Base-by-base conservation (phyloP, 2,113 vertebrate species). In the Peromyscus leucopus region DNA sequence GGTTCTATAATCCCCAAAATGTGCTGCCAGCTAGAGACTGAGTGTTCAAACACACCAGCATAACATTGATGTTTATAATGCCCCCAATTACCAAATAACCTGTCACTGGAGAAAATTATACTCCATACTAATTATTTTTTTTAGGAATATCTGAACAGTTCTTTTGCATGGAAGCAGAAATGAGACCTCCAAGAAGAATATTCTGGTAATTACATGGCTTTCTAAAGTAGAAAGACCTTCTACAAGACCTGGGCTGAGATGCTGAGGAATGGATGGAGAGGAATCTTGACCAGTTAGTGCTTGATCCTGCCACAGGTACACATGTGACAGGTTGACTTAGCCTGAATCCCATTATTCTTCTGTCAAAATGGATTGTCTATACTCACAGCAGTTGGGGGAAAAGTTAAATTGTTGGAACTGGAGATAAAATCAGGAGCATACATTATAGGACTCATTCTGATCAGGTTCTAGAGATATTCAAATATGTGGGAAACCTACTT, bases 341-440 rank as follows among this genome's bases (percentile, higher is more conserved):
- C 78, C 16, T 71, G 5, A 91, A 16, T 26, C 8, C 5, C 31
- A 33, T 55, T 36, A 8, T 84, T 65, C 31, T 36, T 72, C 15
- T 15, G 31, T n/a, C 17, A 99, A 98, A 98, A 1, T 0, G 98
- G 99, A 97, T 99, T 99, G 17, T 96, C 98, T 75, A 96, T 51
- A 10, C 99, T 99, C 74, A 97, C 98, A 0, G 95, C 94, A 0
- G 96, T 98, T 0, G 99, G 99, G 61, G 99, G 99, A 80, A 99
- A 99, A 93, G 99, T 99, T 33, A 99, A 99, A 99, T 98, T 95
- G 98, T 99, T 96, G 99, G 99, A 94, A 95, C 99, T 55, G 99
- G 99, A 55, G 99, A 99, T 98, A 99, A 99, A 98, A 99, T 99
- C 96, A 98, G 99, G 97, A 99, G 98, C n/a, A 97, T 99, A 0